Evolutionary conservation across 2,888 invertebrate species (phyloP), one percentile per base, ranked within the genome.

Genomic region (Meiosimyza platycephala): DNA sequence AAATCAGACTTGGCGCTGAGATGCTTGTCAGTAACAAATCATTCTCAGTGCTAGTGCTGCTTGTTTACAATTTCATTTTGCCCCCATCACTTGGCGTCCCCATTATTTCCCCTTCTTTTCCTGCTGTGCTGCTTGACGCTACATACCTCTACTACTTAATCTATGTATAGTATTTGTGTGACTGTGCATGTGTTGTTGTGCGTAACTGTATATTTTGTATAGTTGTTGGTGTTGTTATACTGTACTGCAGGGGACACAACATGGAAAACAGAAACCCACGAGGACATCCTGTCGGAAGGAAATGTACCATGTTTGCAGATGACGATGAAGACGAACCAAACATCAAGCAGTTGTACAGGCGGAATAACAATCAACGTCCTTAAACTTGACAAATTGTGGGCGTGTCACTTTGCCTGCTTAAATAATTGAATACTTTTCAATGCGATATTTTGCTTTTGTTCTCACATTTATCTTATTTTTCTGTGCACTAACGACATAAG

Each of bases 1-100:
- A 83, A 84, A 83, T 83, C 84, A 83, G 80, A 81, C 76, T 79
- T 79, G 80, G 78, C 77, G 79, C 79, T 78, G 71, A 73, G 73
- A 73, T 74, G 72, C 60, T 72, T 74, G 72, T 74, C 76, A 71
- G 72, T 72, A 73, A 76, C 76, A 76, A 76, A 76, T 76, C 75
- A 74, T 75, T 55, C 64, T 74, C 67, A 66, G 55, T 67, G 72
- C 71, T 67, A 69, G 57, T 60, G 66, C 66, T 40, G 48, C 48
- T 28, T 28, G 28, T 47, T 65, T 57, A 57, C 57, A 57, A 28
- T 57, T 57, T 57, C 57, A 57, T n/a, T 57, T 57, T 65, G 16
- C 33, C 28, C 13, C 15, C 50, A n/a, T 52, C 22, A 5, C 16
- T 7, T 1, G 7, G 6, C 16, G 48, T 6, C 0, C 48, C 18